Evolutionary conservation across 2,113 vertebrate genomes (phyloP).

Genomic region (Ramphastos sulfuratus): DNA sequence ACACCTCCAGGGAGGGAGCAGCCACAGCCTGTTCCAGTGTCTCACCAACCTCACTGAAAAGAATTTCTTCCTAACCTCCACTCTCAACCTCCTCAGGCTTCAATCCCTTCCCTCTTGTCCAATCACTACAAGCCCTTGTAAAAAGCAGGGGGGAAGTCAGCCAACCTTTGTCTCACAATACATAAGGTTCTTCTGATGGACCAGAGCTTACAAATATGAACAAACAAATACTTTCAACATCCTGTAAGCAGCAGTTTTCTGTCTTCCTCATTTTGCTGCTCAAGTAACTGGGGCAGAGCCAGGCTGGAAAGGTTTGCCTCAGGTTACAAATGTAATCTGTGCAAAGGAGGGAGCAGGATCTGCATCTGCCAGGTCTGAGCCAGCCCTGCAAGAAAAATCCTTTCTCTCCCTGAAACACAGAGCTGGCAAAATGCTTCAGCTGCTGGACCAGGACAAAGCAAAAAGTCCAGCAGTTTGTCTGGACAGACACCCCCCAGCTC

Average conservation of each 20-base stretch:
- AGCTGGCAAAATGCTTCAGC: constrained; percentile 18
- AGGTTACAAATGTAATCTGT: constrained; percentile 58
- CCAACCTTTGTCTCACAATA: not conserved
- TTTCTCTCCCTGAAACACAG: not conserved
- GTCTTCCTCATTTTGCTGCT: constrained; percentile 23
- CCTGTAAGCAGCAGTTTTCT: not conserved
- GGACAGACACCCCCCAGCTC: not conserved
- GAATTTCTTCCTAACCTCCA: too few relatives aligned
- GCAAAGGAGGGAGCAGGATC: constrained; percentile 26
- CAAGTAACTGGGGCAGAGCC: constrained; percentile 33
- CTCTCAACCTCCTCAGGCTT: too few relatives aligned
- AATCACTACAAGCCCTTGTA: too few relatives aligned
- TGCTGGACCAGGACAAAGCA: not conserved
- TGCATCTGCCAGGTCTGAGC: not conserved
- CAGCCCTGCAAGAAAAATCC: constrained; percentile 14
- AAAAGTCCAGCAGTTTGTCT: not conserved
- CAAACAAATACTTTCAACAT: constrained; percentile 29
- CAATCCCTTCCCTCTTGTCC: too few relatives aligned
- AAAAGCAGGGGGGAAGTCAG: not conserved
- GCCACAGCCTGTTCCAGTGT: too few relatives aligned
- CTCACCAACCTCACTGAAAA: too few relatives aligned
- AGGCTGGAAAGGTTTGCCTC: constrained; percentile 39
- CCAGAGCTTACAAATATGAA: not conserved
- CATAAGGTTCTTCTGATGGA: not conserved
- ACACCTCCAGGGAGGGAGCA: too few relatives aligned